These are phyloP conservation scores for Euura lappo DNA, from an alignment of 1,140 invertebrate genomes.

Conservation along the genomic window DNA sequence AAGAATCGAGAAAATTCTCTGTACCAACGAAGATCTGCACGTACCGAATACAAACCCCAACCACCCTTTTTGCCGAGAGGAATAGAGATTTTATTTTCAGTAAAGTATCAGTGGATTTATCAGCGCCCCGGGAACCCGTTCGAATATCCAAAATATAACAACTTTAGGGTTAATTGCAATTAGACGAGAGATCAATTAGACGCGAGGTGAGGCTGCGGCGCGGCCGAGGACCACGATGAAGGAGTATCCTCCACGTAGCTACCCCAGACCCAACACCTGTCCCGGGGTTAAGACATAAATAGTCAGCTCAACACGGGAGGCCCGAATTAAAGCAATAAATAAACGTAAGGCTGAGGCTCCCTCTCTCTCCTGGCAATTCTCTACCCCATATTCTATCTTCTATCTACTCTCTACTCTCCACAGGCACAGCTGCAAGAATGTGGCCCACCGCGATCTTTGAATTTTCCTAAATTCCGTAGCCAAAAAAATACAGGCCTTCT, in stretches of 20 bases:
- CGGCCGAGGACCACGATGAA: background rate
- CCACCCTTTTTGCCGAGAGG: too few relatives aligned
- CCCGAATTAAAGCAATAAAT: constrained; percentile 50
- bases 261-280: constrained; percentile 30
- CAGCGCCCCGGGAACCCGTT: background rate
- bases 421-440: too few relatives aligned
- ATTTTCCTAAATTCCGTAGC: background rate
- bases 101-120: too few relatives aligned
- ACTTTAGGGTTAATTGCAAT: constrained; percentile 38
- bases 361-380: background rate
- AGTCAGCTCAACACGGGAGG: constrained; percentile 39
- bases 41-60: too few relatives aligned
- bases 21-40: too few relatives aligned
- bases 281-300: constrained; percentile 47
- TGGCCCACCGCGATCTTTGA: background rate
- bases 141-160: background rate
- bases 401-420: too few relatives aligned
- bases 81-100: too few relatives aligned
- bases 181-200: constrained; percentile 28
- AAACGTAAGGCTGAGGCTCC: constrained; percentile 18
- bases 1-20: too few relatives aligned
- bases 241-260: background rate
- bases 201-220: constrained; percentile 22
- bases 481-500: too few relatives aligned
- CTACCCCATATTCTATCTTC: background rate